These are phyloP conservation scores for Toxostoma redivivum DNA, from an alignment of 2,113 vertebrate species.

Conservation along the genomic window DNA sequence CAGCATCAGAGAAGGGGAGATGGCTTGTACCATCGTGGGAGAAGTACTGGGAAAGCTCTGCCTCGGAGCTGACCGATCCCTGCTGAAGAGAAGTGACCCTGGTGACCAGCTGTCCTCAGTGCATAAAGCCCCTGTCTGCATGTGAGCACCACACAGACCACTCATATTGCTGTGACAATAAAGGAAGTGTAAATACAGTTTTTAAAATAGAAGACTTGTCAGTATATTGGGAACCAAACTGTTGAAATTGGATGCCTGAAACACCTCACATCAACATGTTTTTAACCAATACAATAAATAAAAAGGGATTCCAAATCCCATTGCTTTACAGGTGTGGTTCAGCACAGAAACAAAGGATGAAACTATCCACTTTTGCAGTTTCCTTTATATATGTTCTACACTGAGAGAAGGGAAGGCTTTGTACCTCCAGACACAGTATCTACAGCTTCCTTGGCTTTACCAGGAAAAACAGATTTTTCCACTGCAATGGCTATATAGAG, in stretches of 20 bases:
- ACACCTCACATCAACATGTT: not conserved
- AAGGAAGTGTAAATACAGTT: not conserved
- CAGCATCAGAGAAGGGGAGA: constrained; percentile 74
- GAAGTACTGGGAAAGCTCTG: constrained; percentile 89
- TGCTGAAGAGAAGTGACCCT: constrained; percentile 64
- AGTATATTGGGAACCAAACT: not conserved
- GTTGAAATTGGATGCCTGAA: not conserved
- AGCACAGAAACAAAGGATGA: not conserved
- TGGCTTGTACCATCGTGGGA: constrained; percentile 71
- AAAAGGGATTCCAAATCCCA: not conserved
- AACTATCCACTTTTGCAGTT: not conserved
- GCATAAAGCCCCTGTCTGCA: not conserved
- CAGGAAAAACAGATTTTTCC: not conserved
- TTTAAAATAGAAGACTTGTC: not conserved
- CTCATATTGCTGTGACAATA: not conserved
- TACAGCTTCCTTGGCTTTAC: not conserved
- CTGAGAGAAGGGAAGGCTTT: not conserved
- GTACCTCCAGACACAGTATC: not conserved
- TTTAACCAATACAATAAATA: not conserved
- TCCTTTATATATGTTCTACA: not conserved
- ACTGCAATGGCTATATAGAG: not conserved
- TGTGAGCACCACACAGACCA: not conserved
- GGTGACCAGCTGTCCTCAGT: rapidly evolving
- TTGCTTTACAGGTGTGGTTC: not conserved
- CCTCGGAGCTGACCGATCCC: constrained; percentile 85